These are phyloP conservation scores for Drosophila merina DNA, from an alignment of 2,888 invertebrate species.

Conservation along the genomic window DNA sequence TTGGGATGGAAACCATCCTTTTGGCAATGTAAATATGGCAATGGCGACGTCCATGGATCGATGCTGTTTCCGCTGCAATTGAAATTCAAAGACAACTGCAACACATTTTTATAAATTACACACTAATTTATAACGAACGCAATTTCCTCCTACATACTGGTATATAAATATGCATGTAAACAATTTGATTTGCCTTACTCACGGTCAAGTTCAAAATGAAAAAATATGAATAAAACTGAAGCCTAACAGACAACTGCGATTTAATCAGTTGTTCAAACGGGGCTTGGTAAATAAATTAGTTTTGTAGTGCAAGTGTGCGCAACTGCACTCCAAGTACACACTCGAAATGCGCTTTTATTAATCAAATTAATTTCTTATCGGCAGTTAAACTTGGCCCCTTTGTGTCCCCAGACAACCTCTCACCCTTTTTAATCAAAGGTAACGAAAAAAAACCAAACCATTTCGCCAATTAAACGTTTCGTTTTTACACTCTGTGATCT, in stretches of 20 bases:
- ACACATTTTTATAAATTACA: slow-evolving; percentile 12
- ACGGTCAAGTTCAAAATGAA: slow-evolving; percentile 44
- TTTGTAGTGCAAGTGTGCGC: slow-evolving; percentile 5
- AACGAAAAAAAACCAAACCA: slow-evolving; percentile 7
- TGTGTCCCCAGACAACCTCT: background rate
- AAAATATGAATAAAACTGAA: slow-evolving; percentile 15
- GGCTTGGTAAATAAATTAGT: slow-evolving; percentile 12
- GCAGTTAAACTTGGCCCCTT: slow-evolving; percentile 20
- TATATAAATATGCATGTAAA: slow-evolving; percentile 18
- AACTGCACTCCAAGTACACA: slow-evolving; percentile 25
- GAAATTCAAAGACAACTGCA: slow-evolving; percentile 25
- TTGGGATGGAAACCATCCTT: slow-evolving; percentile 24
- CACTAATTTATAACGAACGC: slow-evolving; percentile 3
- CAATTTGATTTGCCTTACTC: slow-evolving; percentile 33
- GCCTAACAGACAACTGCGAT: slow-evolving; percentile 7
- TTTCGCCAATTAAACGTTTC: slow-evolving; percentile 19
- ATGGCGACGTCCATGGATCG: slow-evolving; percentile 2
- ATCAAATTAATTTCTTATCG: slow-evolving; percentile 42
- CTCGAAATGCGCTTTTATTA: slow-evolving; percentile 6
- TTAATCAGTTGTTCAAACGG: slow-evolving; percentile 9
- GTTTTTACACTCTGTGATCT: background rate
- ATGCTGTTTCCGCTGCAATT: slow-evolving; percentile 21
- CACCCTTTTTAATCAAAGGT: background rate
- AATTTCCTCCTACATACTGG: slow-evolving; percentile 8
- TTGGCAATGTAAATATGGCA: slow-evolving; percentile 9